Percentiles rank a stretch among this genome's conserved stretches.
Evolutionary conservation across 2,888 invertebrate genomes (phyloP).

Genomic region (Argyra leucocephala): DNA sequence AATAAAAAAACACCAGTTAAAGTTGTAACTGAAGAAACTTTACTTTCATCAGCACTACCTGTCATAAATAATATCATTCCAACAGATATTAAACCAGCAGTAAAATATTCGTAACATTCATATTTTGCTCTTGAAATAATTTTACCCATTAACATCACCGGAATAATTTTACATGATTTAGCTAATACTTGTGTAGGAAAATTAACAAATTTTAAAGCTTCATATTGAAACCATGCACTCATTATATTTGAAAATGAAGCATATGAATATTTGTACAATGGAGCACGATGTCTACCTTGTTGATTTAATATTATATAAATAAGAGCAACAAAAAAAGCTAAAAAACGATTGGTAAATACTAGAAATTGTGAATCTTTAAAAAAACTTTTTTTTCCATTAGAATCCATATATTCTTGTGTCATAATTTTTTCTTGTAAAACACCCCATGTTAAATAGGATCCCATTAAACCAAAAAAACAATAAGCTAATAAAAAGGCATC

Average conservation of each 20-base stretch:
- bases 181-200: conserved; percentile 95
- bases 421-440: conserved; percentile 96
- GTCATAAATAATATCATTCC: conserved; percentile 91
- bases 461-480: conserved; percentile 82
- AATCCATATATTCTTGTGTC: conserved; percentile 69
- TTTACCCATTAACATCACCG: conserved; percentile 97
- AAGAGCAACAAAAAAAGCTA: conserved; percentile 69
- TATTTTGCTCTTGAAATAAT: conserved; percentile 78
- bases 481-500: conserved; percentile 55
- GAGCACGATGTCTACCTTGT: conserved; percentile 65
- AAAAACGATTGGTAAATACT: conserved; percentile 87
- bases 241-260: conserved; percentile 95
- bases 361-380: conserved; percentile 95
- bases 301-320: conserved; percentile 53
- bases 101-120: conserved; percentile 82
- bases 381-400: conserved; percentile 50
- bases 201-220: conserved; percentile 94
- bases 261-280: conserved; percentile 89
- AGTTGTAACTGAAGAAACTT: conserved; percentile 60
- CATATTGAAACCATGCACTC: conserved; percentile 99
- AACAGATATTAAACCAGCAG: conserved; percentile 77
- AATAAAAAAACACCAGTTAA: conserved; percentile 77
- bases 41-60: conserved; percentile 58
- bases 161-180: conserved; percentile 96
- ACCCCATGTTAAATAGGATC: conserved; percentile 91